Evolutionary conservation across 2,797 vertebrate genomes (phyloP).

Genomic region (Chelmon rostratus): DNA sequence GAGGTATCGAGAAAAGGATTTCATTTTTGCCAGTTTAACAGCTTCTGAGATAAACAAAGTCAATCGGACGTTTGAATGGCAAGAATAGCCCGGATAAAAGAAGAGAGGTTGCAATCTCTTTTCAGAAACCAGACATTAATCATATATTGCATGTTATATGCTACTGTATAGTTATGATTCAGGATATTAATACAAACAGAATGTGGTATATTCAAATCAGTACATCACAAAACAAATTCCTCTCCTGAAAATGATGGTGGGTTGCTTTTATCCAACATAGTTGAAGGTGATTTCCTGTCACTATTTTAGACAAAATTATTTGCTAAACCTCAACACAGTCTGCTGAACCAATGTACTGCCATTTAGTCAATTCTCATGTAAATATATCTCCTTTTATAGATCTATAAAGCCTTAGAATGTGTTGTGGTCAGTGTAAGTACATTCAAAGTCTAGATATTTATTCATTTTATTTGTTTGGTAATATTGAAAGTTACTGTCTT

Average conservation of each 20-base stretch:
- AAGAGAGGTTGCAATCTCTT: conserved; percentile 19
- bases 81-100: conserved; percentile 34
- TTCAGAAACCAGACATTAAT: conserved; percentile 24
- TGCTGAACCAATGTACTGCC: neutral
- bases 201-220: neutral
- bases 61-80: conserved; percentile 52
- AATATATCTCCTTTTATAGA: neutral
- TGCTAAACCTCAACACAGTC: neutral
- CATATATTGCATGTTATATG: neutral
- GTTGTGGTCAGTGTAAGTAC: neutral
- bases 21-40: conserved; percentile 59
- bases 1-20: conserved; percentile 43
- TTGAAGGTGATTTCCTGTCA: neutral
- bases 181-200: conserved; percentile 6
- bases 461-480: too few relatives aligned
- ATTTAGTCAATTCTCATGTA: neutral
- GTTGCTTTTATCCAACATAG: neutral
- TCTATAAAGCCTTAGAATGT: too few relatives aligned
- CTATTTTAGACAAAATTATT: neutral
- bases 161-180: conserved; percentile 1
- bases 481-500: neutral
- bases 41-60: conserved; percentile 63
- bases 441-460: too few relatives aligned
- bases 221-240: neutral
- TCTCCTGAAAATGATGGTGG: neutral